Evolutionary conservation across 1,140 invertebrate species (phyloP).

Genomic region (Maniola jurtina): DNA sequence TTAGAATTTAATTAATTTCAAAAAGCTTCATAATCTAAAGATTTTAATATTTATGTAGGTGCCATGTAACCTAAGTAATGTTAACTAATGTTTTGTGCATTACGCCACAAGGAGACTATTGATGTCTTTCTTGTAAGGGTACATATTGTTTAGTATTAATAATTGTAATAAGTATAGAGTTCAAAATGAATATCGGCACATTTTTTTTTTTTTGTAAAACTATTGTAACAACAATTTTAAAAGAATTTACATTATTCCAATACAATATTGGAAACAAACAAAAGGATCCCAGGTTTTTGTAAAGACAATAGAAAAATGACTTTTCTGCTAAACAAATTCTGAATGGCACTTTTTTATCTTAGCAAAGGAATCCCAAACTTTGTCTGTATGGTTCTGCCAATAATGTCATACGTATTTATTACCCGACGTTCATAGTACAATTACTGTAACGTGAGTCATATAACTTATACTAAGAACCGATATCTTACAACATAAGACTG

Average conservation of each 20-base stretch:
- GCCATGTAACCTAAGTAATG: no score
- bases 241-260: slow-evolving; percentile 38
- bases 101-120: no score
- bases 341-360: slow-evolving; percentile 33
- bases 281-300: slow-evolving; percentile 40
- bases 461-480: slow-evolving; percentile 20
- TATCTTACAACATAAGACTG: slow-evolving; percentile 35
- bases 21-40: no score
- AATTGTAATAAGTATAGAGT: no score
- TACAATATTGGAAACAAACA: slow-evolving; percentile 44
- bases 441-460: slow-evolving; percentile 20
- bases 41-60: no score
- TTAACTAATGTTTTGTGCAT: no score
- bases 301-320: slow-evolving; percentile 59
- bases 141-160: no score
- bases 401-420: not conserved
- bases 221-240: not conserved
- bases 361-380: slow-evolving; percentile 30
- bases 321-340: slow-evolving; percentile 51
- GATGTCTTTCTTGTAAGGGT: no score
- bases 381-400: no score
- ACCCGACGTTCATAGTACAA: not conserved
- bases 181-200: no score
- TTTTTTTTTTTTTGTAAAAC: not conserved
- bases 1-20: no score